Percentiles rank a stretch among this genome's conserved stretches.
phyloP scores from a whole-genome alignment of 2,113 vertebrate genomes.

The Vidua macroura region DNA sequence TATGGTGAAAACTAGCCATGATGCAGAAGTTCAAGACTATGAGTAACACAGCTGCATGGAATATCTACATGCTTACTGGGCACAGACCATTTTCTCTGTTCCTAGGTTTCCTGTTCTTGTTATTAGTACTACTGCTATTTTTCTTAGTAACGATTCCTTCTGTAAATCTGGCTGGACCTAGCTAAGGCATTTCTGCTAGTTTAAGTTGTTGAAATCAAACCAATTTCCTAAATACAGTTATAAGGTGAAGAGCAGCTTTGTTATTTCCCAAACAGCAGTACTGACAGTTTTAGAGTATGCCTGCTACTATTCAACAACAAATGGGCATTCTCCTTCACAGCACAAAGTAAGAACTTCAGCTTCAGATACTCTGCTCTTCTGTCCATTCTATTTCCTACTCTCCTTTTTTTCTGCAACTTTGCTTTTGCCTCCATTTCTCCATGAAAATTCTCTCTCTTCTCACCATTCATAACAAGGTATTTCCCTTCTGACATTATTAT shows the following conservation, averaged over 20 bases:
- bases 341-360: neutral
- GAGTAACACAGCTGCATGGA: neutral
- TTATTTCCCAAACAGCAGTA: neutral
- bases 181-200: neutral
- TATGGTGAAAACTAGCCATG: neutral
- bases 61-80: neutral
- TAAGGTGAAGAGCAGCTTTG: neutral
- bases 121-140: neutral
- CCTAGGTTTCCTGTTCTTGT: neutral
- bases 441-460: neutral
- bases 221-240: neutral
- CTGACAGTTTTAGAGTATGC: neutral
- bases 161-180: neutral
- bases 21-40: neutral
- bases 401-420: neutral
- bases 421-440: neutral
- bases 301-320: neutral
- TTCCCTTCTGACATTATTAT: neutral
- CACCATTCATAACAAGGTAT: neutral
- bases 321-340: neutral
- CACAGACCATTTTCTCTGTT: neutral
- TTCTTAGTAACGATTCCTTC: neutral
- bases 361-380: neutral
- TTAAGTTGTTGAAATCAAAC: neutral
- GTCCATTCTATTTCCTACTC: neutral